phyloP scores from a whole-genome alignment of 2,113 vertebrate species.

The Alosa alosa region DNA sequence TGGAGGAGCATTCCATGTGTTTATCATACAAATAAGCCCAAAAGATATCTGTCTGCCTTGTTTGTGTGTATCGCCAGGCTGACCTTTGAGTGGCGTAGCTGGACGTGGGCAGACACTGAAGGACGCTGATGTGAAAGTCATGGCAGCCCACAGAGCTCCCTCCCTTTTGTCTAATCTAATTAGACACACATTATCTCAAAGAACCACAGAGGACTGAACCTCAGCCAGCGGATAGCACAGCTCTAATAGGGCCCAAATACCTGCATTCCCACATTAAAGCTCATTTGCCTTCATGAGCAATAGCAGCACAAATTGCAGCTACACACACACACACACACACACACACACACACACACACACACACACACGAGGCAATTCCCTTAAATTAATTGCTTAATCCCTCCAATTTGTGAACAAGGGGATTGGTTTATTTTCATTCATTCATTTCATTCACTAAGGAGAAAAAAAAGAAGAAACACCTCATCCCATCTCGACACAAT shows the following conservation, averaged over 20 bases:
- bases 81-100: slow-evolving; percentile 40
- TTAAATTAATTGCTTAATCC: slow-evolving; percentile 45
- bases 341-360: neutral
- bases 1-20: neutral
- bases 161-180: slow-evolving; percentile 70
- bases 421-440: neutral
- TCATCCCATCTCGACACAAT: neutral
- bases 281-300: neutral
- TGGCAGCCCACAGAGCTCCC: slow-evolving; percentile 39
- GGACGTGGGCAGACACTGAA: slow-evolving; percentile 53
- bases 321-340: neutral
- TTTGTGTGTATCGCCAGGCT: slow-evolving; percentile 1
- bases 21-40: neutral
- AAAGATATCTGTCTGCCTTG: neutral
- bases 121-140: slow-evolving; percentile 60
- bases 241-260: slow-evolving; percentile 8
- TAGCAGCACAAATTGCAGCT: neutral
- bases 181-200: slow-evolving; percentile 72
- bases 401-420: slow-evolving; percentile 27
- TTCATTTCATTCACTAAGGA: neutral
- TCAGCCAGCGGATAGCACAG: neutral
- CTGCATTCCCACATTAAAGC: slow-evolving; percentile 7
- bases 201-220: slow-evolving; percentile 56
- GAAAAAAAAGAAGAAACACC: neutral
- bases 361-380: slow-evolving; percentile 8